Conservation (phyloP, 2,797 vertebrate species). For the Cuculus canorus region DNA sequence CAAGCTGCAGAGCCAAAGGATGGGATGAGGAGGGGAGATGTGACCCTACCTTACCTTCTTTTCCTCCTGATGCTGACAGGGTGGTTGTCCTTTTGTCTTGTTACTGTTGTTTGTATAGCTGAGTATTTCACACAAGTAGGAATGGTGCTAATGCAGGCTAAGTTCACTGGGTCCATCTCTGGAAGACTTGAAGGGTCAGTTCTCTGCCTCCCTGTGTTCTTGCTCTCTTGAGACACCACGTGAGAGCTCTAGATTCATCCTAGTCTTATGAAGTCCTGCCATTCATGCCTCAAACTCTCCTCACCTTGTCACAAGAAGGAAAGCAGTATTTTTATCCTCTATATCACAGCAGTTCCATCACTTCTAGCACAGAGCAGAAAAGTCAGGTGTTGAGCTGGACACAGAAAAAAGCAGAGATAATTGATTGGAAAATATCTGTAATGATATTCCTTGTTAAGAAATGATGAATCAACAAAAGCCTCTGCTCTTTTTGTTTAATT, state of each 20-base stretch:
- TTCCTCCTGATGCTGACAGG: not conserved
- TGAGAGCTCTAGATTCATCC: not conserved
- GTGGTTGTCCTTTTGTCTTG: not conserved
- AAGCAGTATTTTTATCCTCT: not conserved
- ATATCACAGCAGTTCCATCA: not conserved
- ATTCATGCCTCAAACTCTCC: fast-evolving
- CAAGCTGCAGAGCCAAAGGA: not conserved
- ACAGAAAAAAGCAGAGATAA: not conserved
- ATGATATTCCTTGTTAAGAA: not conserved
- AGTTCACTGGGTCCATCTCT: not conserved
- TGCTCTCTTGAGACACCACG: not conserved
- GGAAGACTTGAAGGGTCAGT: not conserved
- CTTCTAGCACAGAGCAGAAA: not conserved
- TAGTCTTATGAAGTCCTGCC: not conserved
- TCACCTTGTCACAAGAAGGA: not conserved
- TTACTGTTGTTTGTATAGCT: not conserved
- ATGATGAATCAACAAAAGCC: not conserved
- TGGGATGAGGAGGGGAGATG: not conserved
- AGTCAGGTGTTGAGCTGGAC: not conserved
- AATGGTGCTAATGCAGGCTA: not conserved
- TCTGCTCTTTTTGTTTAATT: not conserved
- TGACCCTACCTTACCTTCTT: not conserved
- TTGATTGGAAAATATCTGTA: not conserved
- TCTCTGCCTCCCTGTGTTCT: not conserved
- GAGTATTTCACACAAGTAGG: not conserved